Evolutionary conservation across 92 coral and sea anemone species (phyloP), one percentile per base, ranked within the genome.

Genomic region (Siderastrea radians): DNA sequence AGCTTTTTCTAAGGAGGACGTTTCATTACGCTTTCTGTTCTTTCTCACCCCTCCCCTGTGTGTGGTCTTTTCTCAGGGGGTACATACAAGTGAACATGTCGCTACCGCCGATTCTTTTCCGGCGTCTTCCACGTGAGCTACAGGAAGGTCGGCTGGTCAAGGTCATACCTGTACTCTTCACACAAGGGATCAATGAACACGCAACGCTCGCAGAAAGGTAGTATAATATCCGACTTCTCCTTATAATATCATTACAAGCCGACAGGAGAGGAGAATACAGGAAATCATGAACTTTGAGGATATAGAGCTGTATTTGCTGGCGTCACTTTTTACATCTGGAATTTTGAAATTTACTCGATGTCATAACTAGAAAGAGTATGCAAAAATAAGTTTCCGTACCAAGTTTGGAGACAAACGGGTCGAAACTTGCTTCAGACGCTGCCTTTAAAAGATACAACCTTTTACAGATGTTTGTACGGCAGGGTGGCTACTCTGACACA

Each of bases 201-300:
- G 99, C 99, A 49, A 97, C 99, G 9, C 87, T 97, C 17, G 99
- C 99, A 45, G 99, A 97, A 90, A 97, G 93, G 99, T 97, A 83
- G 67, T 86, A 50, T 3, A 9, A 79, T 4, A 12, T 17, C 43
- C 16, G 49, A 52, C 3, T 13, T 53, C 16, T 74, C 7, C 44
- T 19, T 58, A 19, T 44, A 53, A 1, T 68, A 16, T 3, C 47
- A n/a, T 14, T 15, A 46, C n/a, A 61, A 61, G 61, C 12, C 10
- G 12, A 55, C 12, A 5, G 12, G 9, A 55, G 8, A 8, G 61
- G 12, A 7, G 61, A 55, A 14, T 11, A 5, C 61, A 55, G 38
- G 38, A 26, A 26, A 26, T 26, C 38, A 26, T 26, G 38, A 26
- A 26, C 38, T 26, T 26, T 55, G 2, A 55, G 61, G 12, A 55